Percentiles rank a stretch among this genome's conserved stretches.
phyloP scores from a whole-genome alignment of 1,140 invertebrate genomes.

The Pachyrhynchus sulphureomaculatus region DNA sequence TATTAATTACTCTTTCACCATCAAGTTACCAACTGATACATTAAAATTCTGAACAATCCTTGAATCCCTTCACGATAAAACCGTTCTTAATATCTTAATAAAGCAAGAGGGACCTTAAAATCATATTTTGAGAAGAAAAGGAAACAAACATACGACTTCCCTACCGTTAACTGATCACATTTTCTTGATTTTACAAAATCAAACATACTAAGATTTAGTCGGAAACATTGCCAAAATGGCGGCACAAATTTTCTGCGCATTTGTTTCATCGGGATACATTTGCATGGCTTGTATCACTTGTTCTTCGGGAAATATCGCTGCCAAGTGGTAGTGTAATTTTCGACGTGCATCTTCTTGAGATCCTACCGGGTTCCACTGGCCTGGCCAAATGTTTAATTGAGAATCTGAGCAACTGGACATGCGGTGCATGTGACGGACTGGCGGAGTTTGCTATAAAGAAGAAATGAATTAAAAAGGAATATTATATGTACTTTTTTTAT shows the following conservation, averaged over 20 bases:
- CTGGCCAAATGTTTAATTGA: constrained; percentile 60
- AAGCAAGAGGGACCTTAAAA: too few species aligned
- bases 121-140: too few species aligned
- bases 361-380: constrained; percentile 47
- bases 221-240: constrained; percentile 78
- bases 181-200: too few species aligned
- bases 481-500: too few species aligned
- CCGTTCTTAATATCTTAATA: too few species aligned
- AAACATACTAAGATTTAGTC: constrained; percentile 53
- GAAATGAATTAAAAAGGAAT: too few species aligned
- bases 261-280: constrained; percentile 81
- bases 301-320: constrained; percentile 84
- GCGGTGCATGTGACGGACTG: constrained; percentile 49
- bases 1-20: too few species aligned
- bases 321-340: constrained; percentile 79
- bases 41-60: too few species aligned
- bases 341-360: constrained; percentile 66
- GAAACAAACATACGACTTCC: too few species aligned
- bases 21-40: too few species aligned
- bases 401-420: constrained; percentile 65
- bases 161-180: too few species aligned
- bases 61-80: too few species aligned
- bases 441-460: constrained; percentile 39
- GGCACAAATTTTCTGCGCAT: constrained; percentile 85
- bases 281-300: constrained; percentile 84